Evolutionary conservation across 2,113 vertebrate species (phyloP), one percentile per base, ranked within the genome.

Genomic region (Cyanoderma ruficeps): DNA sequence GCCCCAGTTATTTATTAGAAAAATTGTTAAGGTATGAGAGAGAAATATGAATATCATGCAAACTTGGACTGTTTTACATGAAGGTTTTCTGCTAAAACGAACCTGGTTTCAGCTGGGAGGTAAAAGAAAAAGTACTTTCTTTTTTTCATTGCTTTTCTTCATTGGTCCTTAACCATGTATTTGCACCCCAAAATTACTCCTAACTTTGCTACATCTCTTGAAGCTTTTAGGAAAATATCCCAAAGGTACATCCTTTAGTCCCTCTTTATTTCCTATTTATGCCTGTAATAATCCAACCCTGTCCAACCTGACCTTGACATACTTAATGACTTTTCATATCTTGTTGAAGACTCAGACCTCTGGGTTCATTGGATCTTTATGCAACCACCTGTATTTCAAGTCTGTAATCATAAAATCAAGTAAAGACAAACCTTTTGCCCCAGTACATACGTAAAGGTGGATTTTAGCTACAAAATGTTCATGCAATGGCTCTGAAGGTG

Each of bases 381-480:
- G 2, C 39, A 70, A 52, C 9, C 83, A 11, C 21, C 37, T 7
- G 63, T 27, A 37, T 55, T 78, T 93, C 35, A 37, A 1, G 19
- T 64, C 44, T 56, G 28, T 35, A 47, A 42, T 20, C 2, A 17
- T 18, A 42, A n/a, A 70, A 72, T 53, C 39, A 30, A 35, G 9
- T 7, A 7, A 37, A 70, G 42, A 9, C 3, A 49, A 35, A 28
- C 20, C 15, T 92, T 50, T 69, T 59, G 16, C 17, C 42, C 52
- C 7, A 1, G 7, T 46, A 9, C 1, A 0, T 30, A 13, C 7
- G 2, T 33, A 13, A 13, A 35, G 13, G 13, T 35, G 24, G 18
- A 35, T 55, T 89, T 71, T 41, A 53, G 8, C 41, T 50, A 1
- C n/a, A 14, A 89, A 68, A 57, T 15, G 2, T 4, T 65, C 1